Base-by-base conservation (phyloP, 2,888 invertebrate genomes). In the Mystacides longicornis region DNA sequence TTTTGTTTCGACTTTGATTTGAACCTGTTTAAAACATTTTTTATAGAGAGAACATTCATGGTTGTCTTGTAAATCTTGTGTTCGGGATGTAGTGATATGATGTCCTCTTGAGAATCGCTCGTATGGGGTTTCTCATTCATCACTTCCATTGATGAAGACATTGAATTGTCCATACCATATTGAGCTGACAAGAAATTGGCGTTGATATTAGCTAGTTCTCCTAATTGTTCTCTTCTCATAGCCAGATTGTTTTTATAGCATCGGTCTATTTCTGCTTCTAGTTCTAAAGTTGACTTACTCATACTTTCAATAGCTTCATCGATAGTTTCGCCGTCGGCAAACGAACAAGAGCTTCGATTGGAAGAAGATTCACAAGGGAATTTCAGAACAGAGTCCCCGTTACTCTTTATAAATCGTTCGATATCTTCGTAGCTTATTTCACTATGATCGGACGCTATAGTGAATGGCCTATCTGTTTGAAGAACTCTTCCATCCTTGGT, bases 1-100 rank as follows among this genome's bases (percentile, higher is more conserved):
- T 69, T 75, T 0, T 49, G 52, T 2, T 71, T 71, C n/a, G 69
- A 71, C 20, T 68, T 71, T 55, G 68, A 71, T 64, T 75, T 77
- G 59, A 82, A 78, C 50, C 79, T 71, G 64, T 77, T 80, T 4
- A 82, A 67, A 23, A 82, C 75, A 63, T 80, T 81, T 65, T 80
- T 78, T 1, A 82, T 69, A 2, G 82, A 77, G 1, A 75, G 64
- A 61, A 76, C 70, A 58, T 75, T 81, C 49, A 77, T 75, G 0
- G 80, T 79, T 47, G 84, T 82, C 60, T 86, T 81, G 65, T 88
- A 88, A 63, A 89, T 88, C 70, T 86, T 88, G 67, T 89, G 87
- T 65, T 89, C 88, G 0, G 89, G 89, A 66, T 89, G 88, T 59
- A 84, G 79, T 2, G 78, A 71, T 61, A 67, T 68, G 63, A 65